These are phyloP conservation scores for Spilogale gracilis DNA, from an alignment of 2,113 vertebrate species.

Conservation along the genomic window DNA sequence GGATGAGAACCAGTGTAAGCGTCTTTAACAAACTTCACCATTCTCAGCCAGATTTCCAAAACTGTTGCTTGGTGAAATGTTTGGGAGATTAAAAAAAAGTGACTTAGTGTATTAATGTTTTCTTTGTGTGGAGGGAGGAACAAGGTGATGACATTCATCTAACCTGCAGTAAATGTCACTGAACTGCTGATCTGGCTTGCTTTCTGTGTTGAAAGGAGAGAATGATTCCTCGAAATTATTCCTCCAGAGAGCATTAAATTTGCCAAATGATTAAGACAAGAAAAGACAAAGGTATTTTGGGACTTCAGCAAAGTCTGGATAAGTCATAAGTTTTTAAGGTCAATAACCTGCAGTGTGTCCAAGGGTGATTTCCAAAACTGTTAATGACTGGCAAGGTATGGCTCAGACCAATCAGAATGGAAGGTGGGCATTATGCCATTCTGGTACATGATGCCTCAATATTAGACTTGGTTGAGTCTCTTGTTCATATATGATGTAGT, in stretches of 20 bases:
- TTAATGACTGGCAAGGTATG: not conserved
- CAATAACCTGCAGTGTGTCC: not conserved
- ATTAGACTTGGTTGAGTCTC: not conserved
- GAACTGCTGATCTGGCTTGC: constrained; percentile 70
- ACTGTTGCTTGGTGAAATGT: not conserved
- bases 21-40: constrained; percentile 13
- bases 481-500: not conserved
- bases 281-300: constrained; percentile 68
- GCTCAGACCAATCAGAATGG: not conserved
- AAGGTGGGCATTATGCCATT: not conserved
- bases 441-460: not conserved
- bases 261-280: constrained; percentile 69
- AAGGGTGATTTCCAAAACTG: constrained; percentile 51
- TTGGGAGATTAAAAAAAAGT: not conserved
- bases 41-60: constrained; percentile 53
- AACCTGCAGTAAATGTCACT: constrained; percentile 60
- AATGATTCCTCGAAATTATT: constrained; percentile 72
- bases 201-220: constrained; percentile 66
- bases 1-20: not conserved
- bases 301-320: constrained; percentile 54
- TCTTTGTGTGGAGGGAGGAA: constrained; percentile 61
- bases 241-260: constrained; percentile 69
- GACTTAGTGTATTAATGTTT: constrained; percentile 43
- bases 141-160: constrained; percentile 38
- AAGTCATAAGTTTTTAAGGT: constrained; percentile 34